Evolutionary conservation across 2,888 invertebrate genomes (phyloP), one percentile per base, ranked within the genome.

Genomic region (Uloborus plumipes): DNA sequence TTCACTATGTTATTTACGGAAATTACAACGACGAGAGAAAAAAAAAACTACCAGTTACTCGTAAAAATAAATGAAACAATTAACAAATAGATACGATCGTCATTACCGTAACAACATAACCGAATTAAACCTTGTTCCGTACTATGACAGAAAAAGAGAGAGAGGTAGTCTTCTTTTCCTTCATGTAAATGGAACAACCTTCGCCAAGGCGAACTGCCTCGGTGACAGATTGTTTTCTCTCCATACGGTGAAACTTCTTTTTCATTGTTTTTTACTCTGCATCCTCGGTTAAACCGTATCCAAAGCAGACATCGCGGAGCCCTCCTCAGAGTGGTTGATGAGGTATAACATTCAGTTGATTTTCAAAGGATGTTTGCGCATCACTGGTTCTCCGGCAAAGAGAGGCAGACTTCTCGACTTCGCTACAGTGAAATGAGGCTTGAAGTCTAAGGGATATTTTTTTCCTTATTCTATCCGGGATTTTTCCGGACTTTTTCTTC

Each of bases 281-380:
- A 26, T 39, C 18, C 15, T 58, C 47, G 26, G 67, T 39, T 39
- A 39, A 39, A 39, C 67, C 50, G 66, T 22, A 20, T 39, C 53
- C 13, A 16, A 47, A 26, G 51, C 71, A 71, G 77, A 78, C 77
- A 65, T 78, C 58, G 53, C 65, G 77, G 71, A 71, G 51, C 26
- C 70, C 64, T 64, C 18, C 62, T 64, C 55, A 78, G 77, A 58
- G 64, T 64, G 77, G 70, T 78, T 78, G 77, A 78, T 78, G 77
- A 78, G 71, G 77, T 78, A 78, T 78, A 78, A 71, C 77, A 65
- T 78, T 78, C 71, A 65, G 71, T 55, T 64, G 71, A 62, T 53
- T 55, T 71, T 70, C 70, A 55, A 31, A 49, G 71, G 70, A 65
- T 78, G 58, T 71, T 78, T 71, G 15, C 64, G 77, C 77, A 22